phyloP scores from a whole-genome alignment of 2,797 vertebrate genomes.

The Anisognathus igniventris region DNA sequence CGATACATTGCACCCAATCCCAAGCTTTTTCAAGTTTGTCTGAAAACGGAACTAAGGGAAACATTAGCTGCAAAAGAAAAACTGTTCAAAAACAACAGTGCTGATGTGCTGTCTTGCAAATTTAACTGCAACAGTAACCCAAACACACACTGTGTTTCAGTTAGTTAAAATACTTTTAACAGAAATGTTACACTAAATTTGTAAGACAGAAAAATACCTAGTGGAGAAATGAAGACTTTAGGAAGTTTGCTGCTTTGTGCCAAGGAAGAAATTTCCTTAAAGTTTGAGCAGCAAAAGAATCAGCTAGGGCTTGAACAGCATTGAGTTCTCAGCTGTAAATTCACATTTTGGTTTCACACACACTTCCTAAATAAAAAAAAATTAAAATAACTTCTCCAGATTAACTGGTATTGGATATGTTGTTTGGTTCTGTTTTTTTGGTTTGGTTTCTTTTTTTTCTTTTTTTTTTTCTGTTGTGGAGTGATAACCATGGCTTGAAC shows the following conservation, averaged over 20 bases:
- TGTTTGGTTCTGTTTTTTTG: background rate
- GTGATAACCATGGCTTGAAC: background rate
- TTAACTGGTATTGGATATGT: background rate
- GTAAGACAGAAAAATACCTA: background rate
- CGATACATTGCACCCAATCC: background rate
- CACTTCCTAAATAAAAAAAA: background rate
- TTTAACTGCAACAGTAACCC: background rate
- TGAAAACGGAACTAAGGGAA: background rate
- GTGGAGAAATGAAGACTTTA: background rate
- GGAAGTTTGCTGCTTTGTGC: background rate
- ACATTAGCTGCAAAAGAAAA: slow-evolving; percentile 4
- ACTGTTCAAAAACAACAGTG: background rate
- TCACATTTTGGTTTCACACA: slow-evolving; percentile 19
- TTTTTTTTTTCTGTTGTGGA: background rate
- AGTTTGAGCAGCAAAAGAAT: slow-evolving; percentile 1
- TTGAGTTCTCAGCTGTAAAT: background rate
- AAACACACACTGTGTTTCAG: background rate
- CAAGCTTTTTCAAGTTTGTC: slow-evolving; percentile 4
- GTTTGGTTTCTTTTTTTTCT: background rate
- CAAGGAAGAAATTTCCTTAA: background rate
- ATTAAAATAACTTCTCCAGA: background rate
- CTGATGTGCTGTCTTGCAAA: background rate
- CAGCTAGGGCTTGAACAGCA: background rate
- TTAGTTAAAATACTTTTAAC: background rate
- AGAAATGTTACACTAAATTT: background rate